phyloP scores from a whole-genome alignment of 2,797 vertebrate genomes.

The Oophaga sylvatica region DNA sequence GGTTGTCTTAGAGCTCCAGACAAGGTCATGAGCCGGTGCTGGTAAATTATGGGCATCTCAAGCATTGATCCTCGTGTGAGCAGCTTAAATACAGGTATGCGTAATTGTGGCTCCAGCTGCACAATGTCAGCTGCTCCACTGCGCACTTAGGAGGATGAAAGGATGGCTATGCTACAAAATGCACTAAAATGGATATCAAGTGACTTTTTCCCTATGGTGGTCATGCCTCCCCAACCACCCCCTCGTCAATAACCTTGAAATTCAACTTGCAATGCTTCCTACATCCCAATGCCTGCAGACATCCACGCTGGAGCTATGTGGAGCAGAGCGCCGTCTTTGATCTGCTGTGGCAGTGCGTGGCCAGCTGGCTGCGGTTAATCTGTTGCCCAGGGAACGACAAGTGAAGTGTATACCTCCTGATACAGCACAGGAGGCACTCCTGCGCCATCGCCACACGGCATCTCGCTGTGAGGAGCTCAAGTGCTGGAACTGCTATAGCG shows the following conservation, averaged over 20 bases:
- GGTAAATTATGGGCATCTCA: conserved; percentile 31
- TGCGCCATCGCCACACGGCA: conserved; percentile 68
- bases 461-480: conserved; percentile 69
- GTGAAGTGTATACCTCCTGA: conserved; percentile 71
- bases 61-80: conserved; percentile 18
- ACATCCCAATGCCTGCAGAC: conserved; percentile 66
- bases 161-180: conserved; percentile 6
- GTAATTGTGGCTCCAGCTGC: conserved; percentile 7
- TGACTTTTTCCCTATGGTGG: conserved; percentile 49
- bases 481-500: conserved; percentile 69
- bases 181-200: not conserved
- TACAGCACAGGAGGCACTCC: conserved; percentile 71
- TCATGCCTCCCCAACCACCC: conserved; percentile 48
- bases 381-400: conserved; percentile 75
- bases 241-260: conserved; percentile 70
- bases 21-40: conserved; percentile 30
- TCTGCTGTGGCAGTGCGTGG: conserved; percentile 70
- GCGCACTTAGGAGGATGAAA: conserved; percentile 26
- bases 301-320: conserved; percentile 62
- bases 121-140: conserved; percentile 7
- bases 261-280: conserved; percentile 58
- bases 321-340: conserved; percentile 69
- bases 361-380: conserved; percentile 72
- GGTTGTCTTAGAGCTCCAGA: conserved; percentile 14
- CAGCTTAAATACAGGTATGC: conserved; percentile 34